Conservation (phyloP, 2,888 invertebrate species). For the Callosobruchus maculatus region DNA sequence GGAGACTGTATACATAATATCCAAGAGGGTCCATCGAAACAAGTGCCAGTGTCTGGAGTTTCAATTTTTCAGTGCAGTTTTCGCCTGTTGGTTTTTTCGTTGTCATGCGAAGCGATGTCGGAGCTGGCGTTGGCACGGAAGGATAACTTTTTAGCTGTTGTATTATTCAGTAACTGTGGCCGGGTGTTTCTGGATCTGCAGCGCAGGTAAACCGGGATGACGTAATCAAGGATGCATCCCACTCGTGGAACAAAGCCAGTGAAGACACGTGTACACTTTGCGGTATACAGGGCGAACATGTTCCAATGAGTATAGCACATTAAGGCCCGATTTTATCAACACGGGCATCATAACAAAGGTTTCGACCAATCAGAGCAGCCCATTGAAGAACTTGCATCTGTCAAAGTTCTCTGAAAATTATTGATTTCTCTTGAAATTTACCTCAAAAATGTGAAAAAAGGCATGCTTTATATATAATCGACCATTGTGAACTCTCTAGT, state of each 20-base stretch:
- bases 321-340: too few relatives aligned
- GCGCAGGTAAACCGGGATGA: not conserved
- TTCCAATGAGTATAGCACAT: too few relatives aligned
- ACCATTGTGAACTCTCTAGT: too few relatives aligned
- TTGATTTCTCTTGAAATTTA: too few relatives aligned
- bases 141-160: not conserved
- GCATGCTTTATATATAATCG: too few relatives aligned
- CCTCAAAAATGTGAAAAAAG: too few relatives aligned
- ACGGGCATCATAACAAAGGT: too few relatives aligned
- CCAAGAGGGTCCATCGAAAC: conserved; percentile 4
- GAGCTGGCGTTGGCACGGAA: not conserved
- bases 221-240: not conserved
- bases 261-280: not conserved
- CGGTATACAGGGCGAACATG: not conserved
- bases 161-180: not conserved
- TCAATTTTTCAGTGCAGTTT: not conserved
- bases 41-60: conserved; percentile 1
- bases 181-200: not conserved
- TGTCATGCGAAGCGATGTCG: not conserved
- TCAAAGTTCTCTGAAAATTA: too few relatives aligned
- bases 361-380: too few relatives aligned
- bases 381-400: too few relatives aligned
- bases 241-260: not conserved
- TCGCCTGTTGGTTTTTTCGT: not conserved
- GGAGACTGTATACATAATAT: conserved; percentile 11